Conservation (phyloP, 2,888 invertebrate genomes). For the Oxycera nigricornis region DNA sequence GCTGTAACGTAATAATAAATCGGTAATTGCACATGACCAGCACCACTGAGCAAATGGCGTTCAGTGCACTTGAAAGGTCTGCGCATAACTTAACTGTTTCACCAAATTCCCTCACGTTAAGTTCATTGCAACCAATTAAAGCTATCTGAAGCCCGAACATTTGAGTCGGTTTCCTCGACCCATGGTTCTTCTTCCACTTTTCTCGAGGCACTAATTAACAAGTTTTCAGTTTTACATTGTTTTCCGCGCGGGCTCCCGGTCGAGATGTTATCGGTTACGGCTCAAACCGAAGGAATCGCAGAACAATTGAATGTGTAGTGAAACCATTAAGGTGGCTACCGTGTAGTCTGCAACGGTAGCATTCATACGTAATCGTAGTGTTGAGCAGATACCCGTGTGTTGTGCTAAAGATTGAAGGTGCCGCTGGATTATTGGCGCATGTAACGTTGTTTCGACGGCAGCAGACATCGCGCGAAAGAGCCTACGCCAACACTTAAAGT, state of each 20-base stretch:
- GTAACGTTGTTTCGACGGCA: conserved; percentile 18
- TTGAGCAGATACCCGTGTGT: not conserved
- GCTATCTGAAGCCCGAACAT: not conserved
- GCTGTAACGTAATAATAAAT: not conserved
- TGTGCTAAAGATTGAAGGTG: not conserved
- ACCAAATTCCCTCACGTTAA: not conserved
- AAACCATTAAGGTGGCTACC: conserved; percentile 3
- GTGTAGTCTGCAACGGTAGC: not conserved
- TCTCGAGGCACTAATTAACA: conserved; percentile 17
- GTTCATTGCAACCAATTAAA: not conserved
- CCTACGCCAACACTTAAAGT: conserved; percentile 3
- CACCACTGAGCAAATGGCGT: not conserved
- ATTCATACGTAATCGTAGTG: not conserved
- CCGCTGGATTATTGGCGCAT: not conserved
- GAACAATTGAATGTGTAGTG: conserved; percentile 18
- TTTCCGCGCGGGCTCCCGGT: not conserved
- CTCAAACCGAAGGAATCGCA: conserved; percentile 14
- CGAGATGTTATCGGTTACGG: conserved; percentile 6
- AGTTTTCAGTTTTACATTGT: conserved; percentile 25
- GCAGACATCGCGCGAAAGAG: not conserved
- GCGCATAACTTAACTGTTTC: not conserved
- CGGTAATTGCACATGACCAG: not conserved
- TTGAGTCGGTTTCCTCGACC: not conserved
- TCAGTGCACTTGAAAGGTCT: not conserved
- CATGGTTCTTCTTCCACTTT: not conserved